Base-by-base conservation (phyloP, 1,140 invertebrate genomes). In the Solenopsis fugax region DNA sequence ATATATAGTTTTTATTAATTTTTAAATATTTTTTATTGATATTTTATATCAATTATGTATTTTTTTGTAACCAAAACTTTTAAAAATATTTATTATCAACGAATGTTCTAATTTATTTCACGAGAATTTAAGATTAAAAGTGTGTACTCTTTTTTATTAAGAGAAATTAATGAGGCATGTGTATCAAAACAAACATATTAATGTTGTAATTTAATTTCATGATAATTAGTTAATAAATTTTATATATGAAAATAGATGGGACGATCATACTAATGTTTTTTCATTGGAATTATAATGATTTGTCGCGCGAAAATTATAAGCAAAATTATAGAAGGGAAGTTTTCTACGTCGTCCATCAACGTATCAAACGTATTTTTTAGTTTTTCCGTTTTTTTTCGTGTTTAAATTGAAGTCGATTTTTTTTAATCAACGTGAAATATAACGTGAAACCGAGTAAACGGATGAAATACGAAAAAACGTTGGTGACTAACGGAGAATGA, bases 381-480 rank as follows among this genome's bases (percentile, higher is more conserved):
- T 62, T 64, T 34, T 64, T 64, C 24, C 5, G 24, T 78, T 77
- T 34, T 24, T 78, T 29, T 7, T 16, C 1, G n/a, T n/a, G 48
- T 80, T 80, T 67, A 80, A 67, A 65, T 80, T 7, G 16, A 62
- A 1, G 12, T 29, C 50, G 12, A 18, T 54, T 21, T 41, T 80
- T 65, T 6, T 67, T n/a, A 80, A 18, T 52, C 29, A 48, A 78
- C 21, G 18, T 77, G 41, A 64, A 62, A 78, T 78, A 50, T 18
- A 37, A 29, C n/a, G n/a, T 29, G 1, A 34, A 62, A 78, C 24
- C 5, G n/a, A 80, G 16, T 48, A 54, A 54, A 67, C 48, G n/a
- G 21, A 29, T 64, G 21, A 24, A 34, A 64, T 34, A 77, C 41
- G 21, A 37, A 67, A 69, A 48, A 69, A n/a, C 37, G n/a, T 9